Base-by-base conservation (phyloP, 2,113 vertebrate genomes). In the Oncorhynchus clarkii region DNA sequence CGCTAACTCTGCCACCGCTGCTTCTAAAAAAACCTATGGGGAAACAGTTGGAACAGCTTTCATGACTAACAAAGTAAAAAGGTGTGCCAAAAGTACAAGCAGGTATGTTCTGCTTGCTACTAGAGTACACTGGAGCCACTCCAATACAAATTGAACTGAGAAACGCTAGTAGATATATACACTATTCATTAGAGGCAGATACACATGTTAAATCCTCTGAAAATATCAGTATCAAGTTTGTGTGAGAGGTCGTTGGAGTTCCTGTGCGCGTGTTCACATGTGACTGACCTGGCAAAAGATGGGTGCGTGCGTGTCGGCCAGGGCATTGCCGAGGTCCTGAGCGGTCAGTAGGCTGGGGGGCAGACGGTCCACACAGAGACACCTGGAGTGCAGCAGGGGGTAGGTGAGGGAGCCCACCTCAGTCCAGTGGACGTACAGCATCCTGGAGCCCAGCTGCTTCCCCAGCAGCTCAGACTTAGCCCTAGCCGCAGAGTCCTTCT, bases 391-490 rank as follows among this genome's bases (percentile, higher is more conserved):
- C 22, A 97, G 90, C 27, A 94, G 91, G 0, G 93, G 92, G 1
- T 88, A 90, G 0, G 94, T 97, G 78, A 98, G 89, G 64, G 96
- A 94, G 78, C 90, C 93, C 6, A 93, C 96, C n/a, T 98, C 97
- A 0, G 93, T 96, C 97, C 97, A 98, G 89, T 98, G 97, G 16
- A 98, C 97, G 0, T 98, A 98, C 24, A 98, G 93, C 67, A 95
- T 96, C 64, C 96, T 93, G 0, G 95, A 94, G 20, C 97, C 97
- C 78, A 98, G 89, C 7, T 95, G 96, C 83, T 95, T 95, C 3
- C 96, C 97, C 67, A 98, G 81, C 9, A 98, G 90, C 81, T 97
- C 96, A 0, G 96, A 97, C 84, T 97, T 98, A 54, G 97, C 97
- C 0, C 96, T 84, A 73, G 96, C 96, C 0, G 97, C 97, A 0